Evolutionary conservation across 1,140 invertebrate genomes (phyloP), one percentile per base, ranked within the genome.

Genomic region (Leptinotarsa defecta): DNA sequence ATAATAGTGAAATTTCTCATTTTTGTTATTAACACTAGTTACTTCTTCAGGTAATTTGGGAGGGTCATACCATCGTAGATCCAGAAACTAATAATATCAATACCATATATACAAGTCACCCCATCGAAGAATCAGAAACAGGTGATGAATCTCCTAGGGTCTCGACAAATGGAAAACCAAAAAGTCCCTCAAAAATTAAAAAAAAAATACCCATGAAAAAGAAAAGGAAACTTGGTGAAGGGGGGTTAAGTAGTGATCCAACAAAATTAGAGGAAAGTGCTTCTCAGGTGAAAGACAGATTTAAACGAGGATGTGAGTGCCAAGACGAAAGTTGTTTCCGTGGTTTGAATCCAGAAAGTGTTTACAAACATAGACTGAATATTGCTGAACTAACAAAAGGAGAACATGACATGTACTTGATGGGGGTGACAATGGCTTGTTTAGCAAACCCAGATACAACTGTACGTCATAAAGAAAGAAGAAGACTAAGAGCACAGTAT

Each of bases 341-440:
- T 74, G 90, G 90, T 11, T 85, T 94, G 34, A 92, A 91, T 84
- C 88, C 92, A 4, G 92, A 93, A 77, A 89, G 88, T 77, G 92
- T 94, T 3, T 94, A 93, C 82, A 90, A 90, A 52, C 93, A 94
- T 80, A 86, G 93, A 75, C 81, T 94, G 13, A 94, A 94, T 79
- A 94, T 94, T 74, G 92, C 93, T 3, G 93, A 94, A 83, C 83
- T 94, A 20, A 94, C 81, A 48, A 82, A 81, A 81, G 81, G 78
- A 13, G 82, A 81, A 79, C 90, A 90, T 84, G 91, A 91, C 80
- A 92, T 92, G 90, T 94, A 94, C 81, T 85, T 93, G 74, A 93
- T 93, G 93, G 93, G 92, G 61, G 90, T 94, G 19, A 94, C 92
- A 8, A 94, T 93, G 92, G 92, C 92, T 0, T 93, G 92, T 79